Conservation (phyloP, 2,113 vertebrate species). For the Rousettus leschenaultii region DNA sequence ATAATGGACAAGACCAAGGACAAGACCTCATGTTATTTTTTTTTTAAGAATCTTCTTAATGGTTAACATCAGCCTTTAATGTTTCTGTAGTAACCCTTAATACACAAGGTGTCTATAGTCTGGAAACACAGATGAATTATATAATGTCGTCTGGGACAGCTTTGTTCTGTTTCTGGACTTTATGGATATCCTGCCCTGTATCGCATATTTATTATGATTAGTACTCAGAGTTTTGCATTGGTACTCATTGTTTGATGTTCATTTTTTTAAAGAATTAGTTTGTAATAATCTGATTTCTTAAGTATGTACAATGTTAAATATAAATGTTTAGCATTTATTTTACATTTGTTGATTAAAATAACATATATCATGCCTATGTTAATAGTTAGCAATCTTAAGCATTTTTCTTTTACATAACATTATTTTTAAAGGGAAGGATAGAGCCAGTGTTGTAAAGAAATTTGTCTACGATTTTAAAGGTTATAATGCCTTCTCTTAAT, state of each 20-base stretch:
- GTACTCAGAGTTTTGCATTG: not conserved
- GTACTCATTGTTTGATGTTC: not conserved
- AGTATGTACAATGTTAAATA: not conserved
- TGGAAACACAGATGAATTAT: not conserved
- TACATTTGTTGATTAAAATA: conserved; percentile 29
- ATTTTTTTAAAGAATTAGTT: not conserved
- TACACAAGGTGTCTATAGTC: not conserved
- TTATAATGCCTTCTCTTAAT: conserved; percentile 8
- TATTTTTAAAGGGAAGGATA: conserved; percentile 29
- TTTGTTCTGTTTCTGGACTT: conserved; percentile 3
- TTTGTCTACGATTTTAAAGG: conserved; percentile 20
- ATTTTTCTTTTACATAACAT: conserved; percentile 29
- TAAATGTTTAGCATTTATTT: conserved; percentile 3
- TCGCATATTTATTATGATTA: no score
- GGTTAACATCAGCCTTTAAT: not conserved
- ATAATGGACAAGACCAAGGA: not conserved
- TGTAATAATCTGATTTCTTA: not conserved
- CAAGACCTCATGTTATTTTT: not conserved
- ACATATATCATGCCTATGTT: not conserved
- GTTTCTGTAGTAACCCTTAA: not conserved
- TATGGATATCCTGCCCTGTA: not conserved
- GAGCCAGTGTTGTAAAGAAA: not conserved
- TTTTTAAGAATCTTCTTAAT: not conserved
- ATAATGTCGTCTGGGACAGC: not conserved
- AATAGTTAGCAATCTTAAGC: conserved; percentile 8